These are phyloP conservation scores for Cherax destructor DNA, from an alignment of 1,140 invertebrate genomes.

Conservation along the genomic window DNA sequence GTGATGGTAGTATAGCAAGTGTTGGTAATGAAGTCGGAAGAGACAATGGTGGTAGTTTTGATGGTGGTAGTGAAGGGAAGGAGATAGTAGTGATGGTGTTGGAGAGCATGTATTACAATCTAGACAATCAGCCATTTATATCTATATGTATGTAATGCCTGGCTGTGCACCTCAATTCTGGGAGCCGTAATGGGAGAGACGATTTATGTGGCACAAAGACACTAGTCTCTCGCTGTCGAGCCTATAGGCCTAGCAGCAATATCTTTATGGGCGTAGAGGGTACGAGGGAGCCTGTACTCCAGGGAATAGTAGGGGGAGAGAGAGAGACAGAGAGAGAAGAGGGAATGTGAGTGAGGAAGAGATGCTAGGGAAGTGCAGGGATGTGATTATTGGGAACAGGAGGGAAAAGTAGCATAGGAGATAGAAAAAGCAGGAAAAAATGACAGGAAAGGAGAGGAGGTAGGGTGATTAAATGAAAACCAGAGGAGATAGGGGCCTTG, in stretches of 20 bases:
- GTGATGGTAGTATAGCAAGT: no score
- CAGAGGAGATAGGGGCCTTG: not conserved
- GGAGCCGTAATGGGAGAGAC: constrained; percentile 33
- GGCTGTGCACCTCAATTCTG: constrained; percentile 41
- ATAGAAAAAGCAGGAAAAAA: not conserved
- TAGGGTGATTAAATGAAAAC: not conserved
- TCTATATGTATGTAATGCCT: not conserved
- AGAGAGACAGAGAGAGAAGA: not conserved
- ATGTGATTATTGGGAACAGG: not conserved
- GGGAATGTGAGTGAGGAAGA: not conserved
- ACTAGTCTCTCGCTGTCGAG: constrained; percentile 3
- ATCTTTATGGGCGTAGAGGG: constrained; percentile 43
- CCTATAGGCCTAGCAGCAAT: constrained; percentile 41
- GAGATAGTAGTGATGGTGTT: not conserved
- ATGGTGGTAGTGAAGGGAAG: not conserved
- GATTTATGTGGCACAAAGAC: constrained; percentile 49
- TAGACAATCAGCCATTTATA: constrained; percentile 50
- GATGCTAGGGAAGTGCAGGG: not conserved
- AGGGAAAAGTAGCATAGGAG: not conserved
- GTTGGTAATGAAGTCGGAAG: no score
- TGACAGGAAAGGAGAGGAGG: not conserved
- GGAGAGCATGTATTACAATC: constrained; percentile 28
- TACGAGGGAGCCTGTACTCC: constrained; percentile 7
- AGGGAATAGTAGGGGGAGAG: constrained; percentile 6
- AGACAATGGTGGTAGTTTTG: not conserved